These are phyloP conservation scores for Mustelus asterias DNA, from an alignment of 2,113 vertebrate genomes.

Conservation along the genomic window DNA sequence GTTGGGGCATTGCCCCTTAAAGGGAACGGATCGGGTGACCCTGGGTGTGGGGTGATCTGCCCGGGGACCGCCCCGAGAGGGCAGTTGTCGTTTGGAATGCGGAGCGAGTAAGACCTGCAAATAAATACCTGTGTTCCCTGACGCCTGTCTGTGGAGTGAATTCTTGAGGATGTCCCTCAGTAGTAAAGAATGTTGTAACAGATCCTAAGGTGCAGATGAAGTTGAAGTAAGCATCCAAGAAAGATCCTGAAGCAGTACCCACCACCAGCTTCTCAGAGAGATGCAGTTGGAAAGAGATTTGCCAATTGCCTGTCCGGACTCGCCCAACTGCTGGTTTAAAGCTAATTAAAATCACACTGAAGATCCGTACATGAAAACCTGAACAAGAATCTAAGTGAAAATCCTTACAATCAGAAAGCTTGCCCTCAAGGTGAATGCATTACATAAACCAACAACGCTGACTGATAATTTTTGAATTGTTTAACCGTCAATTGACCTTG, in stretches of 20 bases:
- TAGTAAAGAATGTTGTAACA: too few species aligned
- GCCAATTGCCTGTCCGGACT: not conserved
- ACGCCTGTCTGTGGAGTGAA: too few species aligned
- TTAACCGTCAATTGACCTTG: not conserved
- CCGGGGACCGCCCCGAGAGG: too few species aligned
- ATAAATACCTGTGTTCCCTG: too few species aligned
- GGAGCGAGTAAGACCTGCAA: too few species aligned
- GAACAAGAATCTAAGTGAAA: not conserved
- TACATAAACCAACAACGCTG: not conserved
- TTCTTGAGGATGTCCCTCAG: too few species aligned
- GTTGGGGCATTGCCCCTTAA: too few species aligned
- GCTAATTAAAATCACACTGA: not conserved
- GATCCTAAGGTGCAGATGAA: not conserved
- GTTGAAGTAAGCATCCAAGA: not conserved
- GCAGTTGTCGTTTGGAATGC: too few species aligned
- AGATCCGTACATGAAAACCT: not conserved
- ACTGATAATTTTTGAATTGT: not conserved
- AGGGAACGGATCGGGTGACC: too few species aligned
- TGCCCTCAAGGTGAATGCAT: not conserved
- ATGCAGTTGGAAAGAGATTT: not conserved
- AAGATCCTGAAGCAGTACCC: not conserved
- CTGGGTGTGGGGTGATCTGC: too few species aligned
- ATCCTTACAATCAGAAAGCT: not conserved
- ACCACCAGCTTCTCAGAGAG: too few species aligned
- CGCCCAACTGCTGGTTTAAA: not conserved